phyloP scores from a whole-genome alignment of 2,888 invertebrate genomes.

The Nomada goodeniana region DNA sequence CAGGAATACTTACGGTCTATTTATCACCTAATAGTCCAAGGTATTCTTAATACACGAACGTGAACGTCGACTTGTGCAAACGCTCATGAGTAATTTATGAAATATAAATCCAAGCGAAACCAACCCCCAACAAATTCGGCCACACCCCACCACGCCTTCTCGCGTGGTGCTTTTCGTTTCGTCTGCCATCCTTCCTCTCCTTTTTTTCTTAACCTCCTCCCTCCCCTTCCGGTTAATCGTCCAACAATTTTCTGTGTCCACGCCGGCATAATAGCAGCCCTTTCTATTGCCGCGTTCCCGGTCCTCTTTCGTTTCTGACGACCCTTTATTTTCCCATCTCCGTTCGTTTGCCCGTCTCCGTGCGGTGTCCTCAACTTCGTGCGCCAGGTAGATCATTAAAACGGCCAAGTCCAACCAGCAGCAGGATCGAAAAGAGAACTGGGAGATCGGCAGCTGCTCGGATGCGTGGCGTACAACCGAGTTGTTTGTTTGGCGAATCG shows the following conservation, averaged over 20 bases:
- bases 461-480: conserved; percentile 71
- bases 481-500: conserved; percentile 79
- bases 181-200: conserved; percentile 29
- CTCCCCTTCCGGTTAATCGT: conserved; percentile 34
- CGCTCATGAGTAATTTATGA: conserved; percentile 77
- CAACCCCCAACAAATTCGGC: conserved; percentile 82
- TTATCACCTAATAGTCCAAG: conserved; percentile 9
- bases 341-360: conserved; percentile 58
- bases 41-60: conserved; percentile 62
- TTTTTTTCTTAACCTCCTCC: conserved; percentile 13
- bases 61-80: conserved; percentile 31
- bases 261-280: conserved; percentile 61
- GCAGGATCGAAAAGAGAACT: conserved; percentile 47
- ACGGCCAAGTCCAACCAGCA: conserved; percentile 48
- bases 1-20: conserved; percentile 7
- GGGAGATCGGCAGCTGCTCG: conserved; percentile 56
- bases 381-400: conserved; percentile 73
- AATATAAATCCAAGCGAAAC: conserved; percentile 77
- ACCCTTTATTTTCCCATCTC: conserved; percentile 61
- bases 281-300: conserved; percentile 55
- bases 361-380: conserved; percentile 49
- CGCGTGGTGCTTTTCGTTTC: conserved; percentile 53
- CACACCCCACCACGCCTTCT: conserved; percentile 81
- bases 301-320: conserved; percentile 40
- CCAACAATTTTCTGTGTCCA: conserved; percentile 58